Conservation (phyloP, 2,797 vertebrate species). For the Pangasius larnaudii region DNA sequence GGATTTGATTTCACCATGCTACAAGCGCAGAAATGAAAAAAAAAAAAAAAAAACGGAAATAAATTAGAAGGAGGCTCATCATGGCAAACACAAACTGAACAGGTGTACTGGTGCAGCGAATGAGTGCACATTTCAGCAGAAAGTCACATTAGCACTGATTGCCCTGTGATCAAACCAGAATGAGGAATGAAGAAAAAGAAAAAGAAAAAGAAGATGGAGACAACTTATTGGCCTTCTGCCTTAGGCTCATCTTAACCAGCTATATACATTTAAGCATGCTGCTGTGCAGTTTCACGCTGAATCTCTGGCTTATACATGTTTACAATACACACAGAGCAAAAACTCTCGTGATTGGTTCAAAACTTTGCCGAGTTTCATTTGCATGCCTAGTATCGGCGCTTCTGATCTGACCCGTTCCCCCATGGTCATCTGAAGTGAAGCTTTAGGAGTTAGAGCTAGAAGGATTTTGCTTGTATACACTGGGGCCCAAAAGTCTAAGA, state of each 20-base stretch:
- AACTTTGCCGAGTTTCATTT: background rate
- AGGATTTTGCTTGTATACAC: too few species aligned
- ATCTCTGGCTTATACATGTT: background rate
- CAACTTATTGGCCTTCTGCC: background rate
- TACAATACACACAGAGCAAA: background rate
- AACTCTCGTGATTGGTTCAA: background rate
- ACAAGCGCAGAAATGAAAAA: constrained; percentile 62
- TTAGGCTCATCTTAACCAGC: constrained; percentile 5
- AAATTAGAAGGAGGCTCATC: constrained; percentile 62
- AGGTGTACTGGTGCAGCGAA: constrained; percentile 40
- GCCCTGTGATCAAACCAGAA: constrained; percentile 55
- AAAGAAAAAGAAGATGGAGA: background rate
- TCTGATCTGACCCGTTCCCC: background rate
- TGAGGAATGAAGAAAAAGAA: background rate
- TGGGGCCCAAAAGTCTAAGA: background rate
- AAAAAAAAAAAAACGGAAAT: constrained; percentile 56
- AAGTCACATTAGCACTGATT: constrained; percentile 65
- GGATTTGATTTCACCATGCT: constrained; percentile 78
- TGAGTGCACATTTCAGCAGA: constrained; percentile 33
- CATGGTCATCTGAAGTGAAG: background rate
- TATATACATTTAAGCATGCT: background rate
- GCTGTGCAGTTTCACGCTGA: background rate
- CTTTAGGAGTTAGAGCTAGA: background rate
- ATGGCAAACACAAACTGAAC: constrained; percentile 49
- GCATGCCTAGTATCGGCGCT: background rate